Evolutionary conservation across 1,140 invertebrate genomes (phyloP).

Genomic region (Habropoda laboriosa): DNA sequence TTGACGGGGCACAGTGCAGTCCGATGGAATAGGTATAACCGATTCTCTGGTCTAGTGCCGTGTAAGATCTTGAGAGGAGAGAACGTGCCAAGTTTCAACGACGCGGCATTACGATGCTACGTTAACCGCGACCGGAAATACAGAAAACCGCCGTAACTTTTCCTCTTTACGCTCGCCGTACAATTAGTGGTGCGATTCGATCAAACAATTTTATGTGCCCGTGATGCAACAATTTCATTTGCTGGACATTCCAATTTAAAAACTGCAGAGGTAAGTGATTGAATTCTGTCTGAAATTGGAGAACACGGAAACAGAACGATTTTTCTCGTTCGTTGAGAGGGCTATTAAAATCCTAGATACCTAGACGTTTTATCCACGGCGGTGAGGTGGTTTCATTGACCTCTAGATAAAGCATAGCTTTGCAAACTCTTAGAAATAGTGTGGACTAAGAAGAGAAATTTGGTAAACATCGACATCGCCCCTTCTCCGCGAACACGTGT

Average conservation of each 20-base stretch:
- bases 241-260: not conserved
- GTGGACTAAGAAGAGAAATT: not conserved
- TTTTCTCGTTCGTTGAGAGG: not conserved
- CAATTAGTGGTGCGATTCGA: not conserved
- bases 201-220: no score
- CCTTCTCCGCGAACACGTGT: not conserved
- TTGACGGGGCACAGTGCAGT: constrained; percentile 14
- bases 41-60: constrained; percentile 47
- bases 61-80: constrained; percentile 39
- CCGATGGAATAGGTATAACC: constrained; percentile 48
- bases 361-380: no score
- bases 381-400: not conserved
- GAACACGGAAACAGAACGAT: not conserved
- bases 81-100: constrained; percentile 31
- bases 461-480: not conserved
- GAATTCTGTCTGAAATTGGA: no score
- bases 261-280: not conserved
- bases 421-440: not conserved
- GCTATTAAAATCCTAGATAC: not conserved
- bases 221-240: not conserved
- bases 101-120: constrained; percentile 14
- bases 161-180: not conserved
- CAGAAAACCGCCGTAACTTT: not conserved
- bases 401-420: not conserved
- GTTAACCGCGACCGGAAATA: constrained; percentile 1